A percentile compares a stretch with the other conserved stretches of the same genome.
phyloP scores from a whole-genome alignment of 1,140 invertebrate genomes.

The Pseudomyrmex gracilis region DNA sequence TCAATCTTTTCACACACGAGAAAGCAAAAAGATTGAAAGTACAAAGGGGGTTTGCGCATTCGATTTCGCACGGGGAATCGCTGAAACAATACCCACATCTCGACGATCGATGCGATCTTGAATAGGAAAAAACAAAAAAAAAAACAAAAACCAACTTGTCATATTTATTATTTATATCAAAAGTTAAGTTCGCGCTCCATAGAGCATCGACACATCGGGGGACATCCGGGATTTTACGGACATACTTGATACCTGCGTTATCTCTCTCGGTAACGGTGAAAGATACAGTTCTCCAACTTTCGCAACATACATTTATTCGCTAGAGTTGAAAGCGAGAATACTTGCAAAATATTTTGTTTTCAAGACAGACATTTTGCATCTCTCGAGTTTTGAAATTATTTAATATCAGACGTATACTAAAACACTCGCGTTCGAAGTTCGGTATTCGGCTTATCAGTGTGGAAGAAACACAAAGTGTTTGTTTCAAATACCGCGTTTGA shows the following conservation, averaged over 20 bases:
- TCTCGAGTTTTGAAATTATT: neutral
- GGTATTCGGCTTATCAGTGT: too few relatives aligned
- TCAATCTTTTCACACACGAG: neutral
- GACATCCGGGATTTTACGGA: constrained; percentile 32
- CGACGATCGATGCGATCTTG: neutral
- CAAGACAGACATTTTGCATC: neutral
- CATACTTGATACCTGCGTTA: neutral
- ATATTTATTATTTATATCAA: constrained; percentile 38
- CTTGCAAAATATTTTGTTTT: neutral
- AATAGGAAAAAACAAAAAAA: neutral
- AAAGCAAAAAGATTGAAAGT: constrained; percentile 10
- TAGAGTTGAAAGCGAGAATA: constrained; percentile 10
- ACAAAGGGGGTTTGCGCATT: neutral
- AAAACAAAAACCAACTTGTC: too few relatives aligned
- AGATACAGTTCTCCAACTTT: constrained; percentile 11
- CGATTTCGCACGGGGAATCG: constrained; percentile 2
- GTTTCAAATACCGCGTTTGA: too few relatives aligned
- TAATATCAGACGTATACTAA: too few relatives aligned
- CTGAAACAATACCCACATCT: constrained; percentile 17
- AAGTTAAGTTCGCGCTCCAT: constrained; percentile 25
- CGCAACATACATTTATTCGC: neutral
- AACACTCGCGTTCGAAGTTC: too few relatives aligned
- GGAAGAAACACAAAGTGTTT: too few relatives aligned
- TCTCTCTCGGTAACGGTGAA: neutral
- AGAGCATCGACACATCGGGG: constrained; percentile 13